These are phyloP conservation scores for Pegoplata infirma DNA, from an alignment of 2,888 invertebrate genomes.

Conservation along the genomic window DNA sequence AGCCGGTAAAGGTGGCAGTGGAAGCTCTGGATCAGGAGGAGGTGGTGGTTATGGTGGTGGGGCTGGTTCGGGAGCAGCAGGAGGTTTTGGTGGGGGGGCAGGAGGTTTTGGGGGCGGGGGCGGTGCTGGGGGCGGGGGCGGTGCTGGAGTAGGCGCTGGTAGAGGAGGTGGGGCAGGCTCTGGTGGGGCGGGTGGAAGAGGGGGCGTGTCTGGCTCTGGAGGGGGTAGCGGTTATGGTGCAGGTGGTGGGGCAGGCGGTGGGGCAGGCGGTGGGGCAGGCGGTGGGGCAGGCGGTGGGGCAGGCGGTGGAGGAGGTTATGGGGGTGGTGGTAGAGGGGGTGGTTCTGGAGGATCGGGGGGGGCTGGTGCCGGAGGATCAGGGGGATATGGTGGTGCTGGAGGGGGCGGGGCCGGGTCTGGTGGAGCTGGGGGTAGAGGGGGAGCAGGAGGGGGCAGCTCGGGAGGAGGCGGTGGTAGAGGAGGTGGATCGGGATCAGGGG, in stretches of 20 bases:
- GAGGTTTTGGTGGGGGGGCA: slow-evolving; percentile 64
- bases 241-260: slow-evolving; percentile 65
- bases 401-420: no score
- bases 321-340: slow-evolving; percentile 53
- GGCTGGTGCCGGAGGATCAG: slow-evolving; percentile 56
- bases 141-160: slow-evolving; percentile 63
- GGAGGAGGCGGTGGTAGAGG: slow-evolving; percentile 65
- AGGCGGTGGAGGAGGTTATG: slow-evolving; percentile 58
- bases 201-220: slow-evolving; percentile 64
- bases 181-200: slow-evolving; percentile 7
- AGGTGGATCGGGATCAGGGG: slow-evolving; percentile 65
- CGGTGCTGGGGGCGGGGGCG: slow-evolving; percentile 72
- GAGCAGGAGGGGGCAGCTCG: slow-evolving; percentile 64
- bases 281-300: slow-evolving; percentile 50
- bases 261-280: slow-evolving; percentile 50
- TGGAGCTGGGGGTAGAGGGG: slow-evolving; percentile 61
- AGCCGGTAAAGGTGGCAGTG: slow-evolving; percentile 10
- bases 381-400: slow-evolving; percentile 48
- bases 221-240: slow-evolving; percentile 62
- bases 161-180: slow-evolving; percentile 7
- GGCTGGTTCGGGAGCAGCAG: no score
- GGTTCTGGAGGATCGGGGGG: slow-evolving; percentile 42
- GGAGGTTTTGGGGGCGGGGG: slow-evolving; percentile 57
- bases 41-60: slow-evolving; percentile 61
- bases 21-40: slow-evolving; percentile 66